A percentile compares a stretch with the other conserved stretches of the same genome.
Conservation (phyloP, 2,888 invertebrate genomes). For the Polia nebulosa region DNA sequence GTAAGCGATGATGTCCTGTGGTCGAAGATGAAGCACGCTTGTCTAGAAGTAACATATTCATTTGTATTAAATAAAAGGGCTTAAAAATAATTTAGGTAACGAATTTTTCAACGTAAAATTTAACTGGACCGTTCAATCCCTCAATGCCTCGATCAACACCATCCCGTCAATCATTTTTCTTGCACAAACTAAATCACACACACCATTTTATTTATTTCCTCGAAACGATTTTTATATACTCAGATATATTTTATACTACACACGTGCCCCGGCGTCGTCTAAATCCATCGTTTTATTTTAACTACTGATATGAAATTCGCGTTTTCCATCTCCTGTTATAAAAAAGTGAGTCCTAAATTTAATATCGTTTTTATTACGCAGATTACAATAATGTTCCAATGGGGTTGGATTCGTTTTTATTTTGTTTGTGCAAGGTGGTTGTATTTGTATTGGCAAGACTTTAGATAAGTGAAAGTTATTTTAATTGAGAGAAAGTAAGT, state of each 20-base stretch:
- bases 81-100: no score
- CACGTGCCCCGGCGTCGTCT: constrained; percentile 77
- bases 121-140: no score
- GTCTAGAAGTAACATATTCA: no score
- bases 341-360: constrained; percentile 87
- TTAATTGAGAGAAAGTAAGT: no score
- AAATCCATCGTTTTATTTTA: constrained; percentile 88
- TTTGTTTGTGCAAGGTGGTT: constrained; percentile 51
- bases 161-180: no score
- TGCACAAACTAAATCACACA: constrained; percentile 18
- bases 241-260: constrained; percentile 69
- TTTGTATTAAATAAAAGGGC: no score
- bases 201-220: constrained; percentile 17
- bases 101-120: no score
- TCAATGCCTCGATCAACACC: no score
- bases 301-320: constrained; percentile 88
- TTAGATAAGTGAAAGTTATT: neutral
- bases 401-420: constrained; percentile 72
- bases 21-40: no score
- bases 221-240: constrained; percentile 62
- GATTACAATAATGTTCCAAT: constrained; percentile 86
- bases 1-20: no score
- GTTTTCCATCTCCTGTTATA: constrained; percentile 87
- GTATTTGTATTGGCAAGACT: constrained; percentile 15
- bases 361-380: constrained; percentile 87